Evolutionary conservation across 2,797 vertebrate genomes (phyloP).

Genomic region (Staurois parvus): DNA sequence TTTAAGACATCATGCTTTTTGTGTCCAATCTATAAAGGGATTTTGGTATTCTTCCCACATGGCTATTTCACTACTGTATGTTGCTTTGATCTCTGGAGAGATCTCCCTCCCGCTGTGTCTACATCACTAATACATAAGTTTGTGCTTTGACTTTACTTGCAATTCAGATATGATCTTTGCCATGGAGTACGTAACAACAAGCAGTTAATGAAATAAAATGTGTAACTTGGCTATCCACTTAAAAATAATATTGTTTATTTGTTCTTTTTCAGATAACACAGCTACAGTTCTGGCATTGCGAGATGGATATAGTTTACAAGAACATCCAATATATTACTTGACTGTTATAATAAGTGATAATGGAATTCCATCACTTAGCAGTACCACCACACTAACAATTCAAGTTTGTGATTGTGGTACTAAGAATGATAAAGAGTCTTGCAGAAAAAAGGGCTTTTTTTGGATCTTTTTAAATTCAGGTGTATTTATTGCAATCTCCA

Average conservation of each 20-base stretch:
- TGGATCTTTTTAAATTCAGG: slow-evolving; percentile 81
- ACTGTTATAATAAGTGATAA: slow-evolving; percentile 88
- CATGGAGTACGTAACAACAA: slow-evolving; percentile 1
- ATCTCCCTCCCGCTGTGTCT: not conserved
- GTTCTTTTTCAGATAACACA: slow-evolving; percentile 86
- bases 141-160: not conserved
- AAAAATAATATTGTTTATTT: not conserved
- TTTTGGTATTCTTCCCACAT: not conserved
- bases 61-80: not conserved
- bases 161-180: not conserved
- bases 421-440: slow-evolving; percentile 73
- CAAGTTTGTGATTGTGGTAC: slow-evolving; percentile 86
- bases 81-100: not conserved
- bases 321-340: slow-evolving; percentile 82
- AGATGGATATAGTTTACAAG: slow-evolving; percentile 82
- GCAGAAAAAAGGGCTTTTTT: slow-evolving; percentile 76
- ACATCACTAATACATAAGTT: not conserved
- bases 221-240: not conserved
- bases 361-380: slow-evolving; percentile 84
- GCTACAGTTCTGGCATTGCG: slow-evolving; percentile 85
- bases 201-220: not conserved
- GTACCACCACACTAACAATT: slow-evolving; percentile 89
- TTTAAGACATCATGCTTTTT: not conserved
- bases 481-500: slow-evolving; percentile 79
- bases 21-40: not conserved